Percentiles rank a stretch among this genome's conserved stretches.
Evolutionary conservation across 1,140 invertebrate genomes (phyloP).

Genomic region (Mya arenaria): DNA sequence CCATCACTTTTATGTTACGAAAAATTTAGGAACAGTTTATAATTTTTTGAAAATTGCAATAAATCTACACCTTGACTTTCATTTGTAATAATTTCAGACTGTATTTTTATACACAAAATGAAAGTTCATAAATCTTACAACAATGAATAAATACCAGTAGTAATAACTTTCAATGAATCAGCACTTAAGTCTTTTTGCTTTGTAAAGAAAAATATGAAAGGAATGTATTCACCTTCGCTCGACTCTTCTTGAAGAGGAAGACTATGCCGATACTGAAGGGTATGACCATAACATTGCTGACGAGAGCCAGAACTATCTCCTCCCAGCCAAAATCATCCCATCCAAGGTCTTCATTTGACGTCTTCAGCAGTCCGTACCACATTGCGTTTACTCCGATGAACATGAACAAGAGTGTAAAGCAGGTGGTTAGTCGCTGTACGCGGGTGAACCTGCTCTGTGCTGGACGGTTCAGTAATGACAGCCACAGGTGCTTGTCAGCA

Average conservation of each 20-base stretch:
- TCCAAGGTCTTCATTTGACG: conserved; percentile 28
- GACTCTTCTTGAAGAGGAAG: conserved; percentile 75
- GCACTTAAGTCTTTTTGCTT: too few relatives aligned
- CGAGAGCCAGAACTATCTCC: conserved; percentile 74
- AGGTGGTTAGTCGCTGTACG: conserved; percentile 76
- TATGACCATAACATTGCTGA: conserved; percentile 71
- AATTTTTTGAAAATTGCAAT: too few relatives aligned
- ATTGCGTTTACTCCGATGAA: conserved; percentile 76
- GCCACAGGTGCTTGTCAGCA: conserved; percentile 76
- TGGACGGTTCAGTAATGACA: conserved; percentile 74
- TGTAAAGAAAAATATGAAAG: too few relatives aligned
- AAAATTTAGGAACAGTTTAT: too few relatives aligned
- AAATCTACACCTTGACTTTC: too few relatives aligned
- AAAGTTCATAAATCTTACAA: background rate
- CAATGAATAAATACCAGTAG: too few relatives aligned
- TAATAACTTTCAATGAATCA: too few relatives aligned
- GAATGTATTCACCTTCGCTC: conserved; percentile 67
- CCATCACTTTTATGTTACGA: too few relatives aligned
- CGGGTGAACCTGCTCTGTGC: conserved; percentile 76
- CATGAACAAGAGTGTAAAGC: conserved; percentile 73
- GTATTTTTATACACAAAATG: too few relatives aligned
- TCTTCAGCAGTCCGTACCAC: conserved; percentile 77
- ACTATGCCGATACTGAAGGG: conserved; percentile 72
- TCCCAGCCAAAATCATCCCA: conserved; percentile 70
- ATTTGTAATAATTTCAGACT: too few relatives aligned